phyloP scores from a whole-genome alignment of 2,113 vertebrate genomes.

The Suncus etruscus region DNA sequence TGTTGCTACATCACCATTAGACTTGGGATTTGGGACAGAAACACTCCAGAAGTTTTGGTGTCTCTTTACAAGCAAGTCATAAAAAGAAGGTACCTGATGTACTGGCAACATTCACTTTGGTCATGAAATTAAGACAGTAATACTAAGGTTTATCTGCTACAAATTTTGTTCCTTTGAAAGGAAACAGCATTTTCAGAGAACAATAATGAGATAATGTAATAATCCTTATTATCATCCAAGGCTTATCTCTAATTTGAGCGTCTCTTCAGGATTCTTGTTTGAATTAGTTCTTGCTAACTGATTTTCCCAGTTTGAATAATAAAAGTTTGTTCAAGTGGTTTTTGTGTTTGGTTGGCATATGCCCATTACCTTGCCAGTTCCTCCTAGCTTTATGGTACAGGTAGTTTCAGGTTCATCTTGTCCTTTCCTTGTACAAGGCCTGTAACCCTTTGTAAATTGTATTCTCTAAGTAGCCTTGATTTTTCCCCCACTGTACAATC shows the following conservation, averaged over 20 bases:
- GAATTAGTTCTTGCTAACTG: background rate
- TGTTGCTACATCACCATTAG: background rate
- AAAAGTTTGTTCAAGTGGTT: background rate
- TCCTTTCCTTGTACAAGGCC: background rate
- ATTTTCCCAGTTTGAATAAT: background rate
- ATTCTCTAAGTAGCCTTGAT: background rate
- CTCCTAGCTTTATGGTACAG: background rate
- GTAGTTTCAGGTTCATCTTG: background rate
- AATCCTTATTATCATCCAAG: background rate
- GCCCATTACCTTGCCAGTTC: background rate
- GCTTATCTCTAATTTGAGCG: background rate
- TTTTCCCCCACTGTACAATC: background rate
- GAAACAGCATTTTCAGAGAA: background rate
- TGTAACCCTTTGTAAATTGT: background rate
- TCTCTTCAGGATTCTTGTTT: conserved; percentile 6
- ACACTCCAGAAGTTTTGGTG: background rate
- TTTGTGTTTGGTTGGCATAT: background rate
- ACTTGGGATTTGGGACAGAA: background rate
- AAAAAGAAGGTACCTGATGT: background rate
- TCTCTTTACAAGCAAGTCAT: background rate
- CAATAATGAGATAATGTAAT: background rate
- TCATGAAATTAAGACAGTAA: background rate
- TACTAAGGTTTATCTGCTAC: background rate
- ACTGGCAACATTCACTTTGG: background rate
- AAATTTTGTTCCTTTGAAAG: background rate